A percentile compares a stretch with the other conserved stretches of the same genome.
Evolutionary conservation across 2,888 invertebrate species (phyloP).

Genomic region (Mellilla xanthometata): DNA sequence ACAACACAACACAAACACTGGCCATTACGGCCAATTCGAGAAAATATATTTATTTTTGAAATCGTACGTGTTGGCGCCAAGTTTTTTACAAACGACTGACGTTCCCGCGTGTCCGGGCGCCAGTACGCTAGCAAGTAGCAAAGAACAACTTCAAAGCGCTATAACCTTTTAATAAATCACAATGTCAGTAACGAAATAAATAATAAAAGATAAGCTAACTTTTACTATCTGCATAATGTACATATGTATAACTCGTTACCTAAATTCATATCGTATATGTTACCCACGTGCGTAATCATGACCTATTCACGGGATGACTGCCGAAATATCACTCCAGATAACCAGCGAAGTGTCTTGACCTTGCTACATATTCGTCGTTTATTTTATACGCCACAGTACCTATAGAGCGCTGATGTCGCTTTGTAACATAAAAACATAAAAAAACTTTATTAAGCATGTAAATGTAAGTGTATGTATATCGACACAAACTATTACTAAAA

Average conservation of each 20-base stretch:
- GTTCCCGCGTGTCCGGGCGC: conserved; percentile 40
- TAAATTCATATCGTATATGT: conserved; percentile 20
- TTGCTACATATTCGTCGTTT: conserved; percentile 34
- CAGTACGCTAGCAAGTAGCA: conserved; percentile 11
- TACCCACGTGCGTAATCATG: conserved; percentile 33
- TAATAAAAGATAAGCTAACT: conserved; percentile 8
- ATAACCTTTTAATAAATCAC: conserved; percentile 24
- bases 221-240: background rate
- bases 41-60: conserved; percentile 37
- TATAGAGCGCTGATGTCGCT: conserved; percentile 42
- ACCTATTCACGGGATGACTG: conserved; percentile 33
- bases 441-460: conserved; percentile 47
- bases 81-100: conserved; percentile 50
- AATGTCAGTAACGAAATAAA: conserved; percentile 20
- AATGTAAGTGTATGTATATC: too few species aligned
- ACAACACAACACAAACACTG: conserved; percentile 68
- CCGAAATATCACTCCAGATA: conserved; percentile 23
- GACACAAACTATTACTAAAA: too few species aligned
- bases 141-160: conserved; percentile 10
- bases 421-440: conserved; percentile 24
- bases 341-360: conserved; percentile 36
- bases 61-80: conserved; percentile 62
- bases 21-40: conserved; percentile 32
- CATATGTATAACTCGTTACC: background rate
- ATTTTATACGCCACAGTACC: conserved; percentile 30